Conservation (phyloP, 2,113 vertebrate genomes). For the Crypturellus undulatus region DNA sequence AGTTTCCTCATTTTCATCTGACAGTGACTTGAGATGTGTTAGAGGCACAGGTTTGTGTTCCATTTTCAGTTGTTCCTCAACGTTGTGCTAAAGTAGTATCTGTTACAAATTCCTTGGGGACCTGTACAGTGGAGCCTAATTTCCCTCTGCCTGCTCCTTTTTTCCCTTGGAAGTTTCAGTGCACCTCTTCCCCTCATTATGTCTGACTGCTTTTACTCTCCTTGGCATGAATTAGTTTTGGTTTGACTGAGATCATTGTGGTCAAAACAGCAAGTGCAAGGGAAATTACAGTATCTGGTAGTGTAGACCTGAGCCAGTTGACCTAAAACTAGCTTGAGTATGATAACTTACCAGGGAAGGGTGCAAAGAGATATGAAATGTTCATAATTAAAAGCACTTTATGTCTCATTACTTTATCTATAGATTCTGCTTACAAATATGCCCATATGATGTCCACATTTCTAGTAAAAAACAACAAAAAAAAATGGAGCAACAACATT, state of each 20-base stretch:
- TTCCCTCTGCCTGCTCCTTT: conserved; percentile 12
- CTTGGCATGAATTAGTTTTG: neutral
- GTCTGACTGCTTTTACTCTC: neutral
- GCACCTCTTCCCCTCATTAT: neutral
- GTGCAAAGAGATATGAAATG: conserved; percentile 1
- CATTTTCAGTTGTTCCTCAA: neutral
- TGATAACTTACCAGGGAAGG: conserved; percentile 27
- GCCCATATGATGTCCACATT: neutral
- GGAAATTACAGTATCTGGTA: neutral
- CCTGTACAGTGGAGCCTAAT: neutral
- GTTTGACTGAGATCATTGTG: neutral
- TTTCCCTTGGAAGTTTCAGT: neutral
- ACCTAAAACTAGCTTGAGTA: conserved; percentile 13
- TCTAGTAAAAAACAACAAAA: neutral
- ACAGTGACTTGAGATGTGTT: conserved; percentile 11
- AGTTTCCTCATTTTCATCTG: neutral
- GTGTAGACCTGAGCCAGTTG: neutral
- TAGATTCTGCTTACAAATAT: conserved; percentile 24
- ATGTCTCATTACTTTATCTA: neutral
- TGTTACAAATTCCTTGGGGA: conserved; percentile 3
- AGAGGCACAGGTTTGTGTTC: neutral
- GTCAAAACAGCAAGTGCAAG: conserved; percentile 3
- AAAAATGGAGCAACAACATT: neutral
- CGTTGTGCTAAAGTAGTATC: neutral
- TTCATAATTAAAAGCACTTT: conserved; percentile 19